Base-by-base conservation (phyloP, 2,888 invertebrate species). In the Oasisia sp. region DNA sequence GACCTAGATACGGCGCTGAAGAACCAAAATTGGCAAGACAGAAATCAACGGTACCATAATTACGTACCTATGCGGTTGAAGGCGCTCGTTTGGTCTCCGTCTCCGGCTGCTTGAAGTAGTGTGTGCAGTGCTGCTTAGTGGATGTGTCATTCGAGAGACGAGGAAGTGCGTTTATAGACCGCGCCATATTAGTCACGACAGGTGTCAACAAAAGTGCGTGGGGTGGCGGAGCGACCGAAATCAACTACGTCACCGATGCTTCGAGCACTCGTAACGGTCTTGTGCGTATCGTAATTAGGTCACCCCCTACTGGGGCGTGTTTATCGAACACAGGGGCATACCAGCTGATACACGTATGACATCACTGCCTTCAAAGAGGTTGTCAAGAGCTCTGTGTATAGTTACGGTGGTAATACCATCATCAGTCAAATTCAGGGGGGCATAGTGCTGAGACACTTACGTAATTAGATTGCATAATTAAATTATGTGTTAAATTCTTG, bases 251-350 rank as follows among this genome's bases (percentile, higher is more conserved):
- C 74, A 27, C 27, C 74, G 74, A 74, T n/a, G 27, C 27, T 74
- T 74, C 50, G 74, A 74, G n/a, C 74, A n/a, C 74, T 74, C 74
- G 74, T 74, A 74, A 7, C 74, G 74, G 74, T 74, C 74, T 74
- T 19, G 74, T 74, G 74, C 19, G 74, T 74, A n/a, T 27, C 74
- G n/a, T 50, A 74, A 74, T 74, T 19, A 74, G 74, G 27, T 74
- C 50, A 19, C 19, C 2, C 14, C 19, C 4, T 56, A 56, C 7
- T 74, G 74, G n/a, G 74, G 74, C 27, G 74, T 74, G 27, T 3
- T 27, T 27, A 19, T 27, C 19, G 14, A 74, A 74, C 74, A 14
- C 1, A 74, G 74, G 56, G 74, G 19, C 19, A 19, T 19, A 5
- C 27, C 19, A 74, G 27, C 19, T 74, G 74, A 74, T 1, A 1